Evolutionary conservation across 2,113 vertebrate species (phyloP), one percentile per base, ranked within the genome.

Genomic region (Martes martes): DNA sequence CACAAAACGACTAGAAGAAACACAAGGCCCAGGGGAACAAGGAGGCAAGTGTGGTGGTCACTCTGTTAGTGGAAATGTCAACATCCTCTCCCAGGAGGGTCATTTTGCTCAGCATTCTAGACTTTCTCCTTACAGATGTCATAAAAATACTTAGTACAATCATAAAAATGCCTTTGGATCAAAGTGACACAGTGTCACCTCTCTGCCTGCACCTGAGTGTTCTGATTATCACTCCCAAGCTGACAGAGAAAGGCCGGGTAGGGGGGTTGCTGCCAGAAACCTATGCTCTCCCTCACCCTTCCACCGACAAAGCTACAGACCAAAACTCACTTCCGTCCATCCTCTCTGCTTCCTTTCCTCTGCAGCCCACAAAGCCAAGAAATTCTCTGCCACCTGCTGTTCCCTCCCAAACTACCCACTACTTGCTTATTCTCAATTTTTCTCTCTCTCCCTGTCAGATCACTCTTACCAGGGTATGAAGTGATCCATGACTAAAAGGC

Each of bases 111-210:
- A 19, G 57, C n/a, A 45, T 33, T 80, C 61, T 74, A 74, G 69
- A 65, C 52, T 59, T 65, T 31, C 61, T 84, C 28, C 63, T 84
- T 73, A 55, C 15, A 21, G 57, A 89, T 33, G n/a, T 94, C 91
- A 86, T 63, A 89, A 95, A 80, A 42, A 52, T 36, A 82, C 42
- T 88, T 76, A 73, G 33, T n/a, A 7, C 71, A 69, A 26, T 81
- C 78, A n/a, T 80, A 71, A 89, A 96, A 95, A 69, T 26, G 18
- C 45, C 89, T n/a, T 94, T 42, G 57, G 39, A 65, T 87, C 86
- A 63, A 19, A 93, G 36, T 67, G 73, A 83, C 39, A 15, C 47
- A 45, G 63, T 50, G 45, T 67, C 90, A 24, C 21, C 24, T 73
- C 79, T 82, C 26, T 73, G 39, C 39, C 31, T 0, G 26, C 31